These are phyloP conservation scores for Teleiodes luculella DNA, from an alignment of 2,888 invertebrate species.

Conservation along the genomic window DNA sequence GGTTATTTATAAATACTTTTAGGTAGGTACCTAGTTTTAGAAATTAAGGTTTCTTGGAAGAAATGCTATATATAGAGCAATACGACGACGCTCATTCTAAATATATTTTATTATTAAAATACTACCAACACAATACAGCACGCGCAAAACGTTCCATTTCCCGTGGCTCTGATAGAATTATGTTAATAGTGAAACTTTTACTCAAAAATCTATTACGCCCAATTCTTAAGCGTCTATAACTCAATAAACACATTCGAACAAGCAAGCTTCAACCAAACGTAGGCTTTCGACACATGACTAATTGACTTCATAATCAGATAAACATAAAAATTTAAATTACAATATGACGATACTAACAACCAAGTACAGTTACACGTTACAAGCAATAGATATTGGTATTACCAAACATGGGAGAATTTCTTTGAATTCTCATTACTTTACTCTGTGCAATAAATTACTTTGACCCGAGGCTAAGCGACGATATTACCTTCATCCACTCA, in stretches of 20 bases:
- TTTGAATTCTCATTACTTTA: conserved; percentile 28
- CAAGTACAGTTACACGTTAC: conserved; percentile 6
- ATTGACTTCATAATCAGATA: conserved; percentile 11
- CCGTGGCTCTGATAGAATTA: no score
- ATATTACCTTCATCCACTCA: neutral
- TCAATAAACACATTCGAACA: conserved; percentile 9
- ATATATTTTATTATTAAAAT: no score
- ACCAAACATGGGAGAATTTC: conserved; percentile 11
- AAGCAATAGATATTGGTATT: conserved; percentile 7
- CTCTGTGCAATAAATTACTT: conserved; percentile 39
- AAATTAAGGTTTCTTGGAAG: no score
- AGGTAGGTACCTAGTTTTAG: no score
- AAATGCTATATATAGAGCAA: no score
- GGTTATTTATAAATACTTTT: no score
- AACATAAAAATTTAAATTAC: conserved; percentile 13
- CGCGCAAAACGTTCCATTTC: no score
- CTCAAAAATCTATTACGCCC: neutral
- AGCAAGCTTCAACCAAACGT: neutral
- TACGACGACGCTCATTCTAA: no score
- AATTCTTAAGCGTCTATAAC: neutral
- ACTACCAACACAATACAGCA: no score
- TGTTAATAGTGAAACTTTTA: no score
- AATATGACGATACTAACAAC: conserved; percentile 7
- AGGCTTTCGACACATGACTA: conserved; percentile 1
- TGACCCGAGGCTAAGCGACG: neutral